Evolutionary conservation across 2,888 invertebrate species (phyloP), one percentile per base, ranked within the genome.

Genomic region (Drosophila mettleri): DNA sequence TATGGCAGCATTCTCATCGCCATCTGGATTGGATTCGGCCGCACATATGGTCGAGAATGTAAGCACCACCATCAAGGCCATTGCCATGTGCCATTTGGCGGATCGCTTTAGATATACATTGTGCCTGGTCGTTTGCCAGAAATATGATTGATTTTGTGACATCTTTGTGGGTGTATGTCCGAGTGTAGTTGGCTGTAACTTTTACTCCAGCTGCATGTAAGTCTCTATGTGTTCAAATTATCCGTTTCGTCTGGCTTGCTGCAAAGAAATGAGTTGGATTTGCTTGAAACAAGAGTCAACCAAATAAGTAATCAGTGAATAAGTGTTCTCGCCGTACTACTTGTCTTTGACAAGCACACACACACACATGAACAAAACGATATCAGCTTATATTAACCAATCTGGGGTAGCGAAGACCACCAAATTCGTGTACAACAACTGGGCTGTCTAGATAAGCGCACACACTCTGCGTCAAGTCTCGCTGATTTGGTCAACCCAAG

Each of bases 71-170:
- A 92, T 84, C 12, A 91, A 66, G 3, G 90, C 91, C 74, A 91
- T 58, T 10, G 91, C 64, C 83, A 92, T 84, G 48, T 90, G 91
- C 74, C 89, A 88, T 77, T 90, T 91, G 62, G 91, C 91, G 7
- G 90, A 79, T 20, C 91, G 88, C 69, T 91, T 92, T 54, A 91
- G 86, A 76, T 90, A 91, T 76, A 92, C 91, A 87, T 91, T 91
- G 67, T 88, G 88, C 78, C 88, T 91, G 72, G 92, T 91, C 54
- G 92, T 92, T 57, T 91, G 91, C 91, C 91, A 91, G 85, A 91
- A 91, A 80, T 91, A 92, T 63, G 91, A 91, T 84, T 91, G 91
- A 75, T 91, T 91, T 86, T 91, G 92, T 76, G 92, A 92, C 91
- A 91, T 91, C 63, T 87, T 85, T 69, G 53, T 67, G 52, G 41